A percentile compares a stretch with the other conserved stretches of the same genome.
These are phyloP conservation scores for Odontesthes bonariensis DNA, from an alignment of 2,113 vertebrate species.

Conservation along the genomic window DNA sequence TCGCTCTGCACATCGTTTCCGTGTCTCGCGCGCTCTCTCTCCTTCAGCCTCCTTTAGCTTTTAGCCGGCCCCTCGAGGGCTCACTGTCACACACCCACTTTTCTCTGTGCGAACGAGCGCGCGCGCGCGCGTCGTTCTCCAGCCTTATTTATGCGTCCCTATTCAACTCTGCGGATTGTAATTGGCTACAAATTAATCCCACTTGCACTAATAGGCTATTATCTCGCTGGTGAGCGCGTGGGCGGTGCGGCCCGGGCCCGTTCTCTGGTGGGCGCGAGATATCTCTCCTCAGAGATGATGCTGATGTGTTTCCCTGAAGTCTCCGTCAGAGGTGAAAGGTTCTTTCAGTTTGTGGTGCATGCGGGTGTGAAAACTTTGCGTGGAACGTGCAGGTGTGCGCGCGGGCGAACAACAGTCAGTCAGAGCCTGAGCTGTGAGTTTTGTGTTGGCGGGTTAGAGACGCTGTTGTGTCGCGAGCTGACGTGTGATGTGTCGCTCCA, in stretches of 20 bases:
- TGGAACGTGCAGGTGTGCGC: too few species aligned
- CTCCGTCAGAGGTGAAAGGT: too few species aligned
- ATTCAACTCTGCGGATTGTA: constrained; percentile 86
- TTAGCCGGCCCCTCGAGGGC: constrained; percentile 75
- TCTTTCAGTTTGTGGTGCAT: too few species aligned
- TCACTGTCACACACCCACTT: constrained; percentile 39
- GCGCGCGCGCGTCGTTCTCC: background rate
- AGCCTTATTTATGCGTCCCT: constrained; percentile 86
- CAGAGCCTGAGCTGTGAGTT: too few species aligned
- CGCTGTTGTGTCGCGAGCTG: too few species aligned
- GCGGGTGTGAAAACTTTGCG: too few species aligned
- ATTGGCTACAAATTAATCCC: constrained; percentile 94
- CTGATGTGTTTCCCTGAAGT: too few species aligned
- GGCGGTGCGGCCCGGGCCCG: constrained; percentile 47
- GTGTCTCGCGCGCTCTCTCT: background rate
- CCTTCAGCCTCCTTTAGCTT: constrained; percentile 74
- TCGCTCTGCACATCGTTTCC: constrained; percentile 10
- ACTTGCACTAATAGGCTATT: constrained; percentile 85
- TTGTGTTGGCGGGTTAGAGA: background rate
- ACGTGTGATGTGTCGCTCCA: background rate
- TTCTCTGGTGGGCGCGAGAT: background rate
- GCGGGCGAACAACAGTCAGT: too few species aligned
- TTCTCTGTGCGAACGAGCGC: background rate
- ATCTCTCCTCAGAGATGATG: too few species aligned
- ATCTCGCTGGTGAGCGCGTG: constrained; percentile 74